Conservation (phyloP, 2,888 invertebrate genomes). For the Galerucella pusilla region DNA sequence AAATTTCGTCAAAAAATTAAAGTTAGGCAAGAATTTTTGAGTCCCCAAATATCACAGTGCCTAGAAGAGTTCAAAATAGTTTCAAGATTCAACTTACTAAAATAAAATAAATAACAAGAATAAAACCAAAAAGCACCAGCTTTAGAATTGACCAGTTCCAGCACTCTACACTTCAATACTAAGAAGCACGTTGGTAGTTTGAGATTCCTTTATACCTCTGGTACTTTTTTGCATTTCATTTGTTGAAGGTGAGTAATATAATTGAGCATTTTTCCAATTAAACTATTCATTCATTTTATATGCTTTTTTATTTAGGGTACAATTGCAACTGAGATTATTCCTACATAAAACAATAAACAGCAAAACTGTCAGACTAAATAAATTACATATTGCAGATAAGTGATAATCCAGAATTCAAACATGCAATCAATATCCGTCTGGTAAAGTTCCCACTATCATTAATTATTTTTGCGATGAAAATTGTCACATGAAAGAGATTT, state of each 20-base stretch:
- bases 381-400: constrained; percentile 32
- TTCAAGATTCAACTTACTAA: too few species aligned
- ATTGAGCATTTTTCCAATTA: background rate
- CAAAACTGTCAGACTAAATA: constrained; percentile 21
- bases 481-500: constrained; percentile 36
- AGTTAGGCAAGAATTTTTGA: too few species aligned
- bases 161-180: too few species aligned
- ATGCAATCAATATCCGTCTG: constrained; percentile 31
- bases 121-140: too few species aligned
- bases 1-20: too few species aligned
- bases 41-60: too few species aligned
- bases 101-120: too few species aligned
- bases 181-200: too few species aligned
- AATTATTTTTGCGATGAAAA: constrained; percentile 34
- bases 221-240: background rate
- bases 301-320: background rate
- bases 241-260: background rate
- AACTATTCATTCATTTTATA: background rate
- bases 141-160: too few species aligned
- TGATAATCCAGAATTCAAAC: constrained; percentile 29
- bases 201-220: too few species aligned
- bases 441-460: constrained; percentile 30
- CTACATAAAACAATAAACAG: constrained; percentile 23
- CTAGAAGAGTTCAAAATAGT: too few species aligned
- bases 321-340: constrained; percentile 7